These are phyloP conservation scores for Alcedo quadribrachys DNA, from an alignment of 2,797 vertebrate species.

Conservation along the genomic window DNA sequence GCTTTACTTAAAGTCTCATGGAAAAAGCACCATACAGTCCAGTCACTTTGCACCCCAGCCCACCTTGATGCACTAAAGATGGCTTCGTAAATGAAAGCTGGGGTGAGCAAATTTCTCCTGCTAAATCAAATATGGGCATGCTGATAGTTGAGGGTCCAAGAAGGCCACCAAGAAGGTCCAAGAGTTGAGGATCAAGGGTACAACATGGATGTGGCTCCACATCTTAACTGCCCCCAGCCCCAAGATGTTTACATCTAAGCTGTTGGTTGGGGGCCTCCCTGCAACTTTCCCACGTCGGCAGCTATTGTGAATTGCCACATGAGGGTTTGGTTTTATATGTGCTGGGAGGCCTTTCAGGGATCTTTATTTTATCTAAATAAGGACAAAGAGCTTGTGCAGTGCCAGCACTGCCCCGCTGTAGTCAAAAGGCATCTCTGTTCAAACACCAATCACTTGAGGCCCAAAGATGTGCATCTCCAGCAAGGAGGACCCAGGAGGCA, in stretches of 20 bases:
- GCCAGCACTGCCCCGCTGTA: constrained; percentile 38
- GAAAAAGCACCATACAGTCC: not conserved
- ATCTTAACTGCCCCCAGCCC: not conserved
- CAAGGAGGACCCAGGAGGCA: not conserved
- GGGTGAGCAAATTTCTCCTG: not conserved
- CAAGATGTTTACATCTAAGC: not conserved
- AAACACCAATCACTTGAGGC: not conserved
- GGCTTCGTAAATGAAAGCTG: not conserved
- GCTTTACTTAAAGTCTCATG: not conserved
- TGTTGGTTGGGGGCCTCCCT: not conserved
- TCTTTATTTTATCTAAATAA: constrained; percentile 59
- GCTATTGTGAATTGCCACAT: constrained; percentile 30
- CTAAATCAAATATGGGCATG: not conserved
- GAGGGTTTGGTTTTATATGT: not conserved
- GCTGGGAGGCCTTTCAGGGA: not conserved
- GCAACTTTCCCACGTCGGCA: constrained; percentile 28
- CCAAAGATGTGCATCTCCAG: not conserved
- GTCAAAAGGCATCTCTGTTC: constrained; percentile 21
- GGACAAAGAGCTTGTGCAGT: constrained; percentile 33
- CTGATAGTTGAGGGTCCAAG: not conserved
- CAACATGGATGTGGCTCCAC: rapidly evolving
- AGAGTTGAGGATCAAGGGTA: not conserved
- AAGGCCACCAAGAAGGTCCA: not conserved
- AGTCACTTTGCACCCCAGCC: not conserved
- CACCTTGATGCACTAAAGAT: not conserved